Evolutionary conservation across 1,140 invertebrate species (phyloP).

Genomic region (Lysiphlebus fabarum): DNA sequence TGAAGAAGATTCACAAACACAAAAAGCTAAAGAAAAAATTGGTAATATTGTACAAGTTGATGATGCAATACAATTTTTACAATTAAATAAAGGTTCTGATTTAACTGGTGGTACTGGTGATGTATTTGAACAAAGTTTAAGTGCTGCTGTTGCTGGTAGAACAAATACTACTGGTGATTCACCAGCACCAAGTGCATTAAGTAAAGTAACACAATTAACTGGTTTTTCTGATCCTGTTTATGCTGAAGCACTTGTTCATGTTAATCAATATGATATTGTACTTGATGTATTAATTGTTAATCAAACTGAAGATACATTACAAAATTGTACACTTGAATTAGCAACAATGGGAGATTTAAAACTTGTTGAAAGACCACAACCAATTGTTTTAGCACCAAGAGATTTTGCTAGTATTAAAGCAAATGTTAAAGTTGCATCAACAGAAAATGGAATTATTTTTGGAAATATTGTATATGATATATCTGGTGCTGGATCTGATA

Average conservation of each 20-base stretch:
- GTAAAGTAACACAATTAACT: conserved; percentile 97
- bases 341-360: conserved; percentile 97
- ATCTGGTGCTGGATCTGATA: conserved; percentile 85
- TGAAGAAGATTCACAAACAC: conserved; percentile 65
- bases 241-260: conserved; percentile 97
- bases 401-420: conserved; percentile 99
- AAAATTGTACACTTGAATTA: conserved; percentile 96
- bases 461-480: conserved; percentile 99
- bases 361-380: conserved; percentile 94
- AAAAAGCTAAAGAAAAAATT: conserved; percentile 70
- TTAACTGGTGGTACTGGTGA: conserved; percentile 76
- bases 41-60: conserved; percentile 76
- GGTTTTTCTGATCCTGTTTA: conserved; percentile 99
- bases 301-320: conserved; percentile 94
- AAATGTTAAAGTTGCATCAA: conserved; percentile 92
- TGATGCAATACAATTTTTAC: conserved; percentile 82
- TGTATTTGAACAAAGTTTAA: conserved; percentile 93
- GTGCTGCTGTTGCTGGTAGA: conserved; percentile 79
- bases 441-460: conserved; percentile 99
- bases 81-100: conserved; percentile 72
- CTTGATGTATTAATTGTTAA: conserved; percentile 97
- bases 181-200: conserved; percentile 64
- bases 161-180: conserved; percentile 53
- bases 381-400: conserved; percentile 90
- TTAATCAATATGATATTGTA: conserved; percentile 98